Evolutionary conservation across 2,888 invertebrate species (phyloP).

Genomic region (Stenolophus ochropezus): DNA sequence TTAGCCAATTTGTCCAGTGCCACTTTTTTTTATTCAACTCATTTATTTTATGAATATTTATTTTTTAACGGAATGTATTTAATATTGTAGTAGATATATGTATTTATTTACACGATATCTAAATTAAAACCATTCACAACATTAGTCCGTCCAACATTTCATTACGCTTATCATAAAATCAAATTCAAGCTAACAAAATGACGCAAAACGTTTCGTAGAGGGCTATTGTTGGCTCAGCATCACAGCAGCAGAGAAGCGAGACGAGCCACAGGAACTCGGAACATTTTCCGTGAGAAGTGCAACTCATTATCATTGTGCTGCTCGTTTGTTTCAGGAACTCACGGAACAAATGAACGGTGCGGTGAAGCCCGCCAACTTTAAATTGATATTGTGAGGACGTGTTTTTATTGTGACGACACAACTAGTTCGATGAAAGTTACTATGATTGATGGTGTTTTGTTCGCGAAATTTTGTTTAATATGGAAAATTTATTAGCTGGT

Average conservation of each 20-base stretch:
- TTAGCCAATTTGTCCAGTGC: too few species aligned
- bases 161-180: constrained; percentile 7
- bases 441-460: constrained; percentile 24
- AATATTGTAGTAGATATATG: neutral
- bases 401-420: constrained; percentile 2
- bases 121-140: neutral
- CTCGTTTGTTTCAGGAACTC: constrained; percentile 21
- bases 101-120: neutral
- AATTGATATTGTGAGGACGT: constrained; percentile 2
- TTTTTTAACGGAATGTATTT: too few species aligned
- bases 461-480: neutral
- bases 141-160: neutral
- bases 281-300: constrained; percentile 36
- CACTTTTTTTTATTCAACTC: too few species aligned
- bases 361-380: constrained; percentile 1
- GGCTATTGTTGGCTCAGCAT: neutral
- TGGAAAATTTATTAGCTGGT: neutral
- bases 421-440: neutral
- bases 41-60: too few species aligned
- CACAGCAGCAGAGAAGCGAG: neutral
- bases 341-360: constrained; percentile 9
- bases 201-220: constrained; percentile 8
- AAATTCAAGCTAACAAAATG: constrained; percentile 20
- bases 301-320: constrained; percentile 39
- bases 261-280: constrained; percentile 1